Evolutionary conservation across 2,797 vertebrate genomes (phyloP).

Genomic region (Clarias fuscus): DNA sequence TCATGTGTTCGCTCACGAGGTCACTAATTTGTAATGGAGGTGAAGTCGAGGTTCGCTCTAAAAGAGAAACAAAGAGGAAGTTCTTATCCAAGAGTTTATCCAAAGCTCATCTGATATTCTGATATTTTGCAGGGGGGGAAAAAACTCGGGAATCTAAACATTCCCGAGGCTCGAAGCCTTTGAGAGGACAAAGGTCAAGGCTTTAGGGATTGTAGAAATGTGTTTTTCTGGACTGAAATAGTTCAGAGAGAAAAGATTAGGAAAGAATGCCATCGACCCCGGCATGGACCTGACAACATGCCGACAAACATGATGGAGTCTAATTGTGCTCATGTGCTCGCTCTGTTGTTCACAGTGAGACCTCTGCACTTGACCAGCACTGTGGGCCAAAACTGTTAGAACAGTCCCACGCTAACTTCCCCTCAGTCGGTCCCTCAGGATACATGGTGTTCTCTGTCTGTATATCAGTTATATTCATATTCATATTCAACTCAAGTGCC

Average conservation of each 20-base stretch:
- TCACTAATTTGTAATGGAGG: constrained; percentile 33
- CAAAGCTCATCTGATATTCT: neutral
- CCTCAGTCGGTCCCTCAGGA: neutral
- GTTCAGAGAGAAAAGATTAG: constrained; percentile 45
- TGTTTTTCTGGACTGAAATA: constrained; percentile 51
- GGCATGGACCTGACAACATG: constrained; percentile 4
- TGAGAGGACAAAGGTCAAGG: constrained; percentile 39
- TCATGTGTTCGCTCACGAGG: constrained; percentile 1
- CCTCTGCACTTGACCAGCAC: neutral
- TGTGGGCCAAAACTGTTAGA: constrained; percentile 9
- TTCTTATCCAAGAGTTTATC: neutral
- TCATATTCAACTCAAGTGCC: neutral
- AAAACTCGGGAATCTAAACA: constrained; percentile 20
- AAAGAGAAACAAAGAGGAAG: neutral
- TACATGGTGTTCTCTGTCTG: neutral
- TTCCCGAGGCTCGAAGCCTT: constrained; percentile 34
- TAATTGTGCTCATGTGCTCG: constrained; percentile 39
- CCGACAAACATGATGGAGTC: constrained; percentile 26
- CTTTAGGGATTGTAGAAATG: constrained; percentile 36
- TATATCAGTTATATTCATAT: neutral
- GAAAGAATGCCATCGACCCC: constrained; percentile 43
- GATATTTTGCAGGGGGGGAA: too few relatives aligned
- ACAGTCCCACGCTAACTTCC: neutral
- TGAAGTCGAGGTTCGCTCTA: constrained; percentile 15
- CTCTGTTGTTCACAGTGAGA: constrained; percentile 36